Conservation (phyloP, 2,797 vertebrate genomes). For the Gila robusta region DNA sequence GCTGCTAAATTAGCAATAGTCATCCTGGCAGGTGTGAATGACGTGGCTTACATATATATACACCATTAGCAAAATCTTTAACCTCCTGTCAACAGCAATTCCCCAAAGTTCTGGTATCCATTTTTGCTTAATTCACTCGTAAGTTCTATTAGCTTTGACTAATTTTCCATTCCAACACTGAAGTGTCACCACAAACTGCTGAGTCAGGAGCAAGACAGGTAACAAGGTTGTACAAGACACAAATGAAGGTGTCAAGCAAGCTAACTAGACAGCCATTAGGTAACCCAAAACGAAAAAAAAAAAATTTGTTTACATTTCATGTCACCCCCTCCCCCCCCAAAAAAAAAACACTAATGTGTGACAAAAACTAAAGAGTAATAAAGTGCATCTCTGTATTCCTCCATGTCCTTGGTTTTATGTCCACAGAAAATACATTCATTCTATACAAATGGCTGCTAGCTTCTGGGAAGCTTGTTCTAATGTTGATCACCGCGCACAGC, state of each 20-base stretch:
- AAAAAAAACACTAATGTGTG: background rate
- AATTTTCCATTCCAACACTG: background rate
- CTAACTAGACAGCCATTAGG: background rate
- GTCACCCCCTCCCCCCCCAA: background rate
- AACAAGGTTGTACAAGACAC: background rate
- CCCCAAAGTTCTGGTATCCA: conserved; percentile 20
- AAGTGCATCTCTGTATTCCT: background rate
- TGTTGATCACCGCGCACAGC: conserved; percentile 66
- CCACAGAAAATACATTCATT: conserved; percentile 4
- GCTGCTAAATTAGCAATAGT: conserved; percentile 12
- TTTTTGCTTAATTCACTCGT: background rate
- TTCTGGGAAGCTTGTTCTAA: conserved; percentile 61
- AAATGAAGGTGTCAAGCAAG: background rate
- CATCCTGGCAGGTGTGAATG: conserved; percentile 37
- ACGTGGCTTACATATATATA: conserved; percentile 38
- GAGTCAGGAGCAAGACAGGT: background rate
- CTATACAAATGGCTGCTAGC: conserved; percentile 36
- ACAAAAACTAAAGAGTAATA: background rate
- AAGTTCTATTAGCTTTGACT: background rate
- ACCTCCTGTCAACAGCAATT: conserved; percentile 44
- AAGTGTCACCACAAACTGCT: background rate
- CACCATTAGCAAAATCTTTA: conserved; percentile 27
- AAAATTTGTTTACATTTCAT: background rate
- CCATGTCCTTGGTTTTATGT: background rate
- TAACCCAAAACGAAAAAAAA: background rate